Base-by-base conservation (phyloP, 2,888 invertebrate genomes). In the Ophion obscuratus region DNA sequence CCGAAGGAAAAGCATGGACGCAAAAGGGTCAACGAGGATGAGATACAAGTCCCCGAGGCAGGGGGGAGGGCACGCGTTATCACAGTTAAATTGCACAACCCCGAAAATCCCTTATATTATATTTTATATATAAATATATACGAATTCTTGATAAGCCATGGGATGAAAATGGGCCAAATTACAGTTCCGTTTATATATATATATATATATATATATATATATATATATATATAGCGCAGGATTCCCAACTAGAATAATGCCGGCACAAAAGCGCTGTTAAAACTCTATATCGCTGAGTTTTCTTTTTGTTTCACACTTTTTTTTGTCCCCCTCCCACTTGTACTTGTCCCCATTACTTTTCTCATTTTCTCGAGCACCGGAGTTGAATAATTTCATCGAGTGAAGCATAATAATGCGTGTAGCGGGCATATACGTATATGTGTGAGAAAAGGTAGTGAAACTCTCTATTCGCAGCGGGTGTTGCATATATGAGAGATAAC, bases 51-150 rank as follows among this genome's bases (percentile, higher is more conserved):
- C 66, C 27, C 6, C 24, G 20, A 40, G 76, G n/a, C 24, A 59
- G 17, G 53, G 5, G 17, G 5, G 17, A 14, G 17, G 53, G 17
- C 17, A 57, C 62, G 64, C 73, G 80, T 86, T 86, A 83, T 86
- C 79, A 77, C 80, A 27, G 44, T 83, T 81, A 73, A 83, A 86
- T 86, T 79, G 85, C 80, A 83, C 77, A 86, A 80, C 71, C 80
- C 14, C 62, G 57, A 74, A 86, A 74, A 73, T 83, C 80, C 61
- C 75, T 83, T 68, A 44, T 73, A 83, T 77, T 77, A 83, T 83
- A 83, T 86, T 83, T 73, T 44, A 74, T 73, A 74, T 73, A 77
- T 62, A 74, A 57, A 68, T 79, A 59, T 75, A 66, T 79, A 75
- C 61, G 53, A 64, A 75, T 85, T 79, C 75, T 85, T 81, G 81